A percentile compares a stretch with the other conserved stretches of the same genome.
Evolutionary conservation across 1,140 invertebrate species (phyloP).

Genomic region (Rhizoglyphus robini): DNA sequence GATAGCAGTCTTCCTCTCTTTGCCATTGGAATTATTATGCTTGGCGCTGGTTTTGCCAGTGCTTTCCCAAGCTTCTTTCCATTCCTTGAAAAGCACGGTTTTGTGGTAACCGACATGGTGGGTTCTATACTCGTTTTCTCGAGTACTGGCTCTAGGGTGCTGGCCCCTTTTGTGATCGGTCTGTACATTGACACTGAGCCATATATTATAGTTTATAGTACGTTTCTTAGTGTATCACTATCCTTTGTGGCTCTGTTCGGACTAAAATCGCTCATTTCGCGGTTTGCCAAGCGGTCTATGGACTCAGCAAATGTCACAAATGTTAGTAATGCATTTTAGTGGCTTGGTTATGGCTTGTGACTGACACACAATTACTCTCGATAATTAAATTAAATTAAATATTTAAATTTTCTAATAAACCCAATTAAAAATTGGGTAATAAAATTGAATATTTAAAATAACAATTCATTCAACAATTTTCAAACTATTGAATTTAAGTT

Average conservation of each 20-base stretch:
- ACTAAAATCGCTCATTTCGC: too few species aligned
- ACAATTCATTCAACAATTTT: too few species aligned
- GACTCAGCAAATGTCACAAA: too few species aligned
- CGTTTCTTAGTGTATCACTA: slow-evolving; percentile 2
- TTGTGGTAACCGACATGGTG: slow-evolving; percentile 17
- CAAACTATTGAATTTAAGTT: too few species aligned
- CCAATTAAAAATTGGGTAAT: too few species aligned
- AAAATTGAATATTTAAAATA: too few species aligned
- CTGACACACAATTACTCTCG: too few species aligned
- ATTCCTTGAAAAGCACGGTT: slow-evolving; percentile 4
- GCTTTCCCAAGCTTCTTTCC: slow-evolving; percentile 10
- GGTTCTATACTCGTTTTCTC: slow-evolving; percentile 17
- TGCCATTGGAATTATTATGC: slow-evolving; percentile 11
- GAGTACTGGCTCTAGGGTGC: background rate
- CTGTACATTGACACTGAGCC: slow-evolving; percentile 13
- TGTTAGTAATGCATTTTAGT: too few species aligned
- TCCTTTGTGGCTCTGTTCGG: background rate
- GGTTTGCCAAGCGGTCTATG: too few species aligned
- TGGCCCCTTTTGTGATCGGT: slow-evolving; percentile 17
- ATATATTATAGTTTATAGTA: slow-evolving; percentile 17
- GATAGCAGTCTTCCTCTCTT: background rate
- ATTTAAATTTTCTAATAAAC: too few species aligned
- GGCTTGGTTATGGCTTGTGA: too few species aligned
- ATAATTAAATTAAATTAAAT: too few species aligned
- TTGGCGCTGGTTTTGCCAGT: slow-evolving; percentile 3